phyloP scores from a whole-genome alignment of 2,113 vertebrate genomes.

The Tichodroma muraria region DNA sequence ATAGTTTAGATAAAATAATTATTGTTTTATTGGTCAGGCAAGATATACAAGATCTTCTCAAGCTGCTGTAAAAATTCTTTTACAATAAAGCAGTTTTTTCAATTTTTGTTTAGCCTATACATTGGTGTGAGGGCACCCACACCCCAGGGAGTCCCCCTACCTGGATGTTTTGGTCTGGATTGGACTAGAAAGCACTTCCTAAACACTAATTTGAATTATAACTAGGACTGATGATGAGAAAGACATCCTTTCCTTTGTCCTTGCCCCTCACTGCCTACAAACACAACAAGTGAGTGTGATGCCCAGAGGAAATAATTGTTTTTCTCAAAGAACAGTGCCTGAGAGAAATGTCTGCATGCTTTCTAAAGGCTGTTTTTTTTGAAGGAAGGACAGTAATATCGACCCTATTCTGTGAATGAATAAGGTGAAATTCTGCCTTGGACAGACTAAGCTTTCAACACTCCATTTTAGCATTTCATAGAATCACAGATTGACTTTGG shows the following conservation, averaged over 20 bases:
- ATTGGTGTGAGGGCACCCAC: rapidly evolving
- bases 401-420: not conserved
- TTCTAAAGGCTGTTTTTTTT: not conserved
- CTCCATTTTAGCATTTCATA: not conserved
- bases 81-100: not conserved
- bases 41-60: not conserved
- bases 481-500: not conserved
- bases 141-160: rapidly evolving
- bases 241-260: not conserved
- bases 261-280: not conserved
- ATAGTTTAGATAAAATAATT: not conserved
- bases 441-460: not conserved
- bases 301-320: not conserved
- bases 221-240: not conserved
- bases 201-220: not conserved
- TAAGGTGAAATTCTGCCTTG: not conserved
- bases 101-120: not conserved
- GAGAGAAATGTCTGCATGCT: not conserved
- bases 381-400: not conserved
- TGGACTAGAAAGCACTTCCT: not conserved
- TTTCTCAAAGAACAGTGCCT: not conserved
- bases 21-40: not conserved
- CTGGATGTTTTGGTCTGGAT: not conserved
- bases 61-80: not conserved
- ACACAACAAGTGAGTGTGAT: not conserved